These are phyloP conservation scores for Notolabrus celidotus DNA, from an alignment of 2,797 vertebrate genomes.

Conservation along the genomic window DNA sequence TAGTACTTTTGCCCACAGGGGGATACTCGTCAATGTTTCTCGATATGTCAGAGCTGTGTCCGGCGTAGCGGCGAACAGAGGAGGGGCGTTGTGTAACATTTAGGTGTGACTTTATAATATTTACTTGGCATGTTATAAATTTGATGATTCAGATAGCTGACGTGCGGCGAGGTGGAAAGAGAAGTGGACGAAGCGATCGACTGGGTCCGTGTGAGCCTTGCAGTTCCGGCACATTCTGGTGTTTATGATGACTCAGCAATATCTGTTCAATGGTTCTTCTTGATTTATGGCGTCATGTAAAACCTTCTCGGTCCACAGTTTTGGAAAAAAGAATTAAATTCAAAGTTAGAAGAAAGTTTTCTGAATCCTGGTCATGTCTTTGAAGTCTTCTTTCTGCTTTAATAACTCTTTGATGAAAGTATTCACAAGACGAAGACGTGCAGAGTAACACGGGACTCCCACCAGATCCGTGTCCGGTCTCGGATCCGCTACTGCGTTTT, in stretches of 20 bases:
- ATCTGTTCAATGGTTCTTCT: constrained; percentile 30
- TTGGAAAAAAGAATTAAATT: constrained; percentile 52
- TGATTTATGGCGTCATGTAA: constrained; percentile 22
- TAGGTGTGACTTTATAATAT: constrained; percentile 26
- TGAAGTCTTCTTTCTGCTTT: not conserved
- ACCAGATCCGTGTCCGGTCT: too few relatives aligned
- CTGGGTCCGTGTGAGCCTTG: constrained; percentile 11
- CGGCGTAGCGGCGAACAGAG: not conserved
- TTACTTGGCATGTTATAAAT: constrained; percentile 17
- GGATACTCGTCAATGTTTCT: too few relatives aligned
- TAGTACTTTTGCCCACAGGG: not conserved
- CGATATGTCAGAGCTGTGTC: constrained; percentile 16
- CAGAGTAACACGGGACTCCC: too few relatives aligned
- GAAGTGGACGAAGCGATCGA: not conserved
- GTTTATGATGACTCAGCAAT: constrained; percentile 25
- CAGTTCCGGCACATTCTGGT: constrained; percentile 6
- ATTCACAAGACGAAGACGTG: too few relatives aligned
- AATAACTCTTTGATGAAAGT: too few relatives aligned
- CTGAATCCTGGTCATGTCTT: not conserved
- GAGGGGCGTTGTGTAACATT: constrained; percentile 12
- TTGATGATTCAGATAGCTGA: constrained; percentile 23
- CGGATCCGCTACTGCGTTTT: too few relatives aligned
- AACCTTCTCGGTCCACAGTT: constrained; percentile 1
- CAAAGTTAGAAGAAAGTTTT: constrained; percentile 20
- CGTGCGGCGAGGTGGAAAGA: constrained; percentile 5